Base-by-base conservation (phyloP, 1,140 invertebrate genomes). In the Drosophila elegans region DNA sequence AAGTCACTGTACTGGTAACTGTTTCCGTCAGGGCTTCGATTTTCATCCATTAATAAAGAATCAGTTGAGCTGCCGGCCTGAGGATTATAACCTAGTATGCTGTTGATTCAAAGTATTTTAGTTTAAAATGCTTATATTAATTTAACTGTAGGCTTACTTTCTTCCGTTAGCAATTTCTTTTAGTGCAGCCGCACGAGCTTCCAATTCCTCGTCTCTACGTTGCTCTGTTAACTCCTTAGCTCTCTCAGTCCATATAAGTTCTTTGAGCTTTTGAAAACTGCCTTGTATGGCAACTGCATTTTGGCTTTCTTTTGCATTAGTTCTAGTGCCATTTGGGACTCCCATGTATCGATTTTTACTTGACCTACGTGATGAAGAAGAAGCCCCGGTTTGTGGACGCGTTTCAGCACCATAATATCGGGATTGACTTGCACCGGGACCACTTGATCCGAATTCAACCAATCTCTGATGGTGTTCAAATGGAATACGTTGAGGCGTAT, bases 151-250 rank as follows among this genome's bases (percentile, higher is more conserved):
- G 29, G 3, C 54, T 68, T 81, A 93, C 93, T 92, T 91, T 62
- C 93, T 90, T 4, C 93, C 92, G 44, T 93, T 92, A 1, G 93
- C 80, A 21, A 94, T 93, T 61, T 95, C 94, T 67, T 94, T 94
- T 0, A 94, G 88, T 2, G 91, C 93, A 80, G 93, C 93, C 59
- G 93, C 94, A 91, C 93, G 92, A 16, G 94, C 94, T n/a, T 93
- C 94, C 29, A 94, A 89, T 80, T 95, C 94, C 67, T 95, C 95
- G 3, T 93, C 93, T 34, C 93, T 91, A 34, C 94, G 92, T 88
- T 95, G 95, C 61, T 95, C 93, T 62, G 94, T 93, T 41, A 96
- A 79, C 80, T 96, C 95, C 44, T 94, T 93, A n/a, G 95, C 95
- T n/a, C 95, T 92, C 81, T 96, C 95, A 4, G 92, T 94, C 64